phyloP scores from a whole-genome alignment of 2,888 invertebrate genomes.

The Argyresthia goedartella region DNA sequence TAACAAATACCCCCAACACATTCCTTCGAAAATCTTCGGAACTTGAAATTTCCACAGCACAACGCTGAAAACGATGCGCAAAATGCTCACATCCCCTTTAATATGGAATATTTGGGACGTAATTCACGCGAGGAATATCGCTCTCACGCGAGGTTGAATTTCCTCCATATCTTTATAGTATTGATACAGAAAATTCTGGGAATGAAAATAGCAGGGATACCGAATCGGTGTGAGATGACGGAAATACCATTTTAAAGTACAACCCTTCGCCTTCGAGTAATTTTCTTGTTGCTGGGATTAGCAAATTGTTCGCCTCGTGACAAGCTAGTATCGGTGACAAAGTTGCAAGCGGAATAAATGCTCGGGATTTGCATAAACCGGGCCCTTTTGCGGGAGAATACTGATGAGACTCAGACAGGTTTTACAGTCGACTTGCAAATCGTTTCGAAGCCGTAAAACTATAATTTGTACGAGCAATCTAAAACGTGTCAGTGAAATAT shows the following conservation, averaged over 20 bases:
- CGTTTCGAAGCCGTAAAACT: constrained; percentile 30
- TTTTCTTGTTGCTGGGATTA: constrained; percentile 33
- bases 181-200: background rate
- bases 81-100: constrained; percentile 10
- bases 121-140: constrained; percentile 57
- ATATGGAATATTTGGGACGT: constrained; percentile 43
- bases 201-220: background rate
- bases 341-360: constrained; percentile 41
- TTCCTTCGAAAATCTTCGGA: no score
- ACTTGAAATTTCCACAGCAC: background rate
- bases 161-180: constrained; percentile 17
- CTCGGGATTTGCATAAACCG: constrained; percentile 46
- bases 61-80: background rate
- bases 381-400: constrained; percentile 43
- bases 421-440: constrained; percentile 25
- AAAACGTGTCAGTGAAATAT: background rate
- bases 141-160: constrained; percentile 31
- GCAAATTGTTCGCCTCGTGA: constrained; percentile 34
- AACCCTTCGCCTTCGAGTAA: constrained; percentile 19
- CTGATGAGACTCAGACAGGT: constrained; percentile 38
- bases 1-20: background rate
- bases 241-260: background rate
- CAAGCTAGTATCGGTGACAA: constrained; percentile 25
- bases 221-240: background rate
- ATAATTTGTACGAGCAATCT: constrained; percentile 25